These are phyloP conservation scores for Sycophila sp. DNA, from an alignment of 1,140 invertebrate genomes.

Conservation along the genomic window DNA sequence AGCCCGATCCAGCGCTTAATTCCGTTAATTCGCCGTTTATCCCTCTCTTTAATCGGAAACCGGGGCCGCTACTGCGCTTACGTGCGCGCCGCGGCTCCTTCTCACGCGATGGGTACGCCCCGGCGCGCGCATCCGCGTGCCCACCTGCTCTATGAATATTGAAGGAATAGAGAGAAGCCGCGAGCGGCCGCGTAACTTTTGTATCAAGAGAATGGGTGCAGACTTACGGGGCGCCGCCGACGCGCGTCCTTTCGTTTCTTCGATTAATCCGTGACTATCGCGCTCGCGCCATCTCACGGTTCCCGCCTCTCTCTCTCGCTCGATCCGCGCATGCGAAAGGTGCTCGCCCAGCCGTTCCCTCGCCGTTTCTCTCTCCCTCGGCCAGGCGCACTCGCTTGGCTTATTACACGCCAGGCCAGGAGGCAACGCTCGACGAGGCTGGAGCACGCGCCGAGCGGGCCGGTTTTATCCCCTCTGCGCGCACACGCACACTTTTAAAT, in stretches of 20 bases:
- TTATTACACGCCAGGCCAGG: too few relatives aligned
- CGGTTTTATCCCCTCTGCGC: too few relatives aligned
- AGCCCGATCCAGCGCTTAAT: conserved; percentile 1
- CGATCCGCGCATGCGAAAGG: not conserved
- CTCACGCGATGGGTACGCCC: not conserved
- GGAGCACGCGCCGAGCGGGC: too few relatives aligned
- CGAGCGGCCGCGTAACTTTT: not conserved
- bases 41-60: not conserved
- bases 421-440: too few relatives aligned
- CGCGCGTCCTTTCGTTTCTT: conserved; percentile 12
- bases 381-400: too few relatives aligned
- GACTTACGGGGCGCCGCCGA: not conserved
- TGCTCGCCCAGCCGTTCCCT: too few relatives aligned
- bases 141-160: too few relatives aligned
- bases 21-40: not conserved
- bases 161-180: too few relatives aligned
- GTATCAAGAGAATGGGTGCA: not conserved
- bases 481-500: too few relatives aligned
- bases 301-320: not conserved
- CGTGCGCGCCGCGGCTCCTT: not conserved
- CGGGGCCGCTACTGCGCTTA: not conserved
- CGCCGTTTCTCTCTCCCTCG: too few relatives aligned
- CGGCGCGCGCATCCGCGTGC: too few relatives aligned
- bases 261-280: conserved; percentile 29
- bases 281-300: conserved; percentile 12